Evolutionary conservation across 2,797 vertebrate species (phyloP).

Genomic region (Rhadinocentrus ornatus): DNA sequence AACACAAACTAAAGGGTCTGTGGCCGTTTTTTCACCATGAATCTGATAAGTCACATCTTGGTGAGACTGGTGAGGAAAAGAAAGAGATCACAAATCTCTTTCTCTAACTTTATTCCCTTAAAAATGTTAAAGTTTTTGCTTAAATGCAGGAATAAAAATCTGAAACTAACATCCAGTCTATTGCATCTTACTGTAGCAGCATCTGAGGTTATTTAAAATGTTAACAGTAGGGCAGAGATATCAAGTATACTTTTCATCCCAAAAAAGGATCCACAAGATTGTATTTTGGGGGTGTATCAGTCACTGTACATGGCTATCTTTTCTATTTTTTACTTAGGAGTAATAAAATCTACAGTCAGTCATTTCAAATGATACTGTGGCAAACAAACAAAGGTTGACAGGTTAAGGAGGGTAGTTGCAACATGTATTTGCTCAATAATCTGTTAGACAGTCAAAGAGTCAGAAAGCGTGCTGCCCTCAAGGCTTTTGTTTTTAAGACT

Average conservation of each 20-base stretch:
- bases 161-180: too few species aligned
- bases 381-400: conserved; percentile 4
- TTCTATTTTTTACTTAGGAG: neutral
- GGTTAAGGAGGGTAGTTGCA: conserved; percentile 10
- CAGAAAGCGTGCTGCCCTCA: conserved; percentile 58
- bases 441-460: conserved; percentile 20
- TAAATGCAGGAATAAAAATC: neutral
- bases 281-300: too few species aligned
- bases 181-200: neutral
- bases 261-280: neutral
- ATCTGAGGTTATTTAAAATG: neutral
- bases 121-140: neutral
- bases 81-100: neutral
- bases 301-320: too few species aligned
- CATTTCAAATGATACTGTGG: conserved; percentile 7
- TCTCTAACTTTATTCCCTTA: neutral
- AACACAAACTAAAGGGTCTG: neutral
- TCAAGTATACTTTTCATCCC: neutral
- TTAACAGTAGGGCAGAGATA: conserved; percentile 13
- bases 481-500: conserved; percentile 29
- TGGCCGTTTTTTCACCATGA: neutral
- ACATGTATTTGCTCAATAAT: conserved; percentile 14
- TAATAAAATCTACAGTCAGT: conserved; percentile 18
- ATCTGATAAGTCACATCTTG: neutral
- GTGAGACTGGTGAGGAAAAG: neutral